A percentile compares a stretch with the other conserved stretches of the same genome.
Evolutionary conservation across 2,888 invertebrate genomes (phyloP).

Genomic region (Crematogaster levior): DNA sequence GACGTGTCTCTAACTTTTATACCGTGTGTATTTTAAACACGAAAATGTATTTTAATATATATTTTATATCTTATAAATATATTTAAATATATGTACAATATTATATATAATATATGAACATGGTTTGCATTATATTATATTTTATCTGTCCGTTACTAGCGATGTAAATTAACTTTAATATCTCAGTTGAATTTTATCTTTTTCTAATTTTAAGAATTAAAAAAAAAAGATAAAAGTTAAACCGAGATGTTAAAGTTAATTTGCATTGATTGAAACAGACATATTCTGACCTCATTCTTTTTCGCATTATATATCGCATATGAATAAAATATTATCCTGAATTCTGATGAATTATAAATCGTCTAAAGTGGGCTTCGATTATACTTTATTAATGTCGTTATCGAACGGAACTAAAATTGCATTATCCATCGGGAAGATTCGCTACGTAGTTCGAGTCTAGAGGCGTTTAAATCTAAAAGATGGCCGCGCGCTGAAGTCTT

Average conservation of each 20-base stretch:
- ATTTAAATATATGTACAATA: not conserved
- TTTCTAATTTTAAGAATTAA: no score
- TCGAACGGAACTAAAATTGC: not conserved
- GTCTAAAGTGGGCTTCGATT: not conserved
- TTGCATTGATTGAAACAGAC: no score
- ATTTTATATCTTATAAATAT: slow-evolving; percentile 8
- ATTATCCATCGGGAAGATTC: not conserved
- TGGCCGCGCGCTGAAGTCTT: no score
- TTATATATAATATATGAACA: not conserved
- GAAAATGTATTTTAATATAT: not conserved
- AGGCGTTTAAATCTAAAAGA: not conserved
- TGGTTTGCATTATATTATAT: not conserved
- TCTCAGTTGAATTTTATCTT: no score
- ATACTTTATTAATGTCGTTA: not conserved
- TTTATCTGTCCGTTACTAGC: no score
- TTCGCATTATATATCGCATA: not conserved
- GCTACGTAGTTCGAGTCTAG: not conserved
- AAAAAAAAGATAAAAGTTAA: no score
- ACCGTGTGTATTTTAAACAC: not conserved
- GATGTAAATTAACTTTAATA: no score
- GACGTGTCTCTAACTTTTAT: not conserved
- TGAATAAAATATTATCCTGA: not conserved
- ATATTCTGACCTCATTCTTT: not conserved
- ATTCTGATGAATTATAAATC: not conserved
- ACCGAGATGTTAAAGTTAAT: no score